phyloP scores from a whole-genome alignment of 92 coral and sea anemone species.

The Siderastrea siderea region DNA sequence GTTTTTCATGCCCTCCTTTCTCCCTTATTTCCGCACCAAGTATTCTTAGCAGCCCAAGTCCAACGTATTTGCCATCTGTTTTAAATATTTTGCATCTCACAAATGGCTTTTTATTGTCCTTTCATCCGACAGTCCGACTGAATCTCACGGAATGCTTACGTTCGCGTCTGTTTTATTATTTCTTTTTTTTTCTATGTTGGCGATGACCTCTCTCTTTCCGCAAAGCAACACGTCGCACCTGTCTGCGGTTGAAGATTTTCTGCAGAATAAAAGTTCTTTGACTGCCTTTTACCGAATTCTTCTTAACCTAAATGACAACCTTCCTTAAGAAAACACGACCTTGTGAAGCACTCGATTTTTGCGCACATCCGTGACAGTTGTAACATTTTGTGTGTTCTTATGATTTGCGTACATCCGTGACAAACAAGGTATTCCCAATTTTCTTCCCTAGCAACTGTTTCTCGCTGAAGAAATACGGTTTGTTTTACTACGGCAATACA shows the following conservation, averaged over 20 bases:
- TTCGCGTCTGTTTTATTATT: background rate
- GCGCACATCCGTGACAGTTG: conserved; percentile 20
- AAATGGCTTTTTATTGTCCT: background rate
- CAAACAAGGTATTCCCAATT: background rate
- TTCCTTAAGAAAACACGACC: conserved; percentile 9
- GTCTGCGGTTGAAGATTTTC: conserved; percentile 28
- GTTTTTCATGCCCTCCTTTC: background rate
- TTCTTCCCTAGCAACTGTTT: background rate
- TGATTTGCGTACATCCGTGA: conserved; percentile 22
- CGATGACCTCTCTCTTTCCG: background rate
- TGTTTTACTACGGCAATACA: background rate
- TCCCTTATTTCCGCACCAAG: background rate
- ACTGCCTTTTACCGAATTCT: background rate
- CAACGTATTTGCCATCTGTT: conserved; percentile 1
- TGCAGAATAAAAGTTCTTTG: background rate
- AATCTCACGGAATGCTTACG: background rate
- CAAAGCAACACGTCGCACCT: background rate
- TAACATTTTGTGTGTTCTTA: background rate
- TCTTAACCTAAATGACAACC: background rate
- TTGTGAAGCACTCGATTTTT: background rate
- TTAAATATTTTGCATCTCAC: background rate
- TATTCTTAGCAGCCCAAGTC: background rate
- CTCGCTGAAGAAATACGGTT: background rate
- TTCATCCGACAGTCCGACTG: background rate
- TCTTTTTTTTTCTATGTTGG: background rate